Base-by-base conservation (phyloP, 2,888 invertebrate genomes). In the Drosophila macrospina region DNA sequence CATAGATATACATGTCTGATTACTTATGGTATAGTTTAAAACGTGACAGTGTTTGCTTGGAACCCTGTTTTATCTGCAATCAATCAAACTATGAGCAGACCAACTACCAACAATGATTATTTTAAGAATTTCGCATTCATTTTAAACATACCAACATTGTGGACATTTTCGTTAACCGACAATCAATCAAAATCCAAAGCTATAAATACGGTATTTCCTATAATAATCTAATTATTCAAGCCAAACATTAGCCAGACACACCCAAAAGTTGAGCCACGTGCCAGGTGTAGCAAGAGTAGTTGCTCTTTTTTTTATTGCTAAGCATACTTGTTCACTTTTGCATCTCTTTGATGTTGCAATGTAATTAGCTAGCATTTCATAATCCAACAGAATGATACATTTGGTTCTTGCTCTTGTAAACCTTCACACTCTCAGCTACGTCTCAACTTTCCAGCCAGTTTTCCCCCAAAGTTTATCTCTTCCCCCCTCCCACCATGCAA, bases 311-410 rank as follows among this genome's bases (percentile, higher is more conserved):
- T 0, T 11, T 41, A 1, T 16, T n/a, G 11, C 16, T 47, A 20
- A 20, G 20, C 20, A 2, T 20, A 3, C n/a, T 20, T 20, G 10
- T 16, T 28, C 13, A 5, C n/a, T 10, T 20, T 5, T 13, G 6
- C 10, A 20, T 36, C 7, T n/a, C 57, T 67, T 73, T 69, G 67
- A 77, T 60, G 66, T 62, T 51, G 11, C 51, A 65, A 57, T 41
- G 47, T 62, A 84, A 84, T 86, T 72, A 84, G 69, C 44, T 20
- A n/a, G 52, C 63, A 72, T 70, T 81, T 70, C 57, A 78, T 78
- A 71, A 71, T 37, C 41, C 50, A 39, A 15, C 4, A 26, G 16
- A 28, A 30, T 54, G 20, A 56, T 57, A 41, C 41, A 63, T 68
- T 44, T 59, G 57, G 57, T 52, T 28, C 24, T 54, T 30, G n/a